These are phyloP conservation scores for Columba guinea DNA, from an alignment of 2,797 vertebrate species.

Conservation along the genomic window DNA sequence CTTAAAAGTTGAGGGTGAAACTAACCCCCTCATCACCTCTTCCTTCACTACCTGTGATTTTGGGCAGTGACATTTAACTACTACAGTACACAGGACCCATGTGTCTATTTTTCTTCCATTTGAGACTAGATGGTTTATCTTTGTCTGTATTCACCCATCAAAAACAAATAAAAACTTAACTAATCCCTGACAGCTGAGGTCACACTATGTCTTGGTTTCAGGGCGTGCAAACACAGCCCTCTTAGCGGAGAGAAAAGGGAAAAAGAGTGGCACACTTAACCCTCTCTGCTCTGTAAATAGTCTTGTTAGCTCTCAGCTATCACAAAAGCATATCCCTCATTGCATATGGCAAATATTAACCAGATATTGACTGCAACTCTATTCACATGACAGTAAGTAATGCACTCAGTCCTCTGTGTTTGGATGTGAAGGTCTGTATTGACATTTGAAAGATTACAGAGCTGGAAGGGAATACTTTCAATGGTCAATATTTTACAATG, in stretches of 20 bases:
- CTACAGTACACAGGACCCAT: background rate
- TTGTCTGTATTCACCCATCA: slow-evolving; percentile 27
- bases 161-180: slow-evolving; percentile 45
- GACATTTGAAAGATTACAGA: slow-evolving; percentile 29
- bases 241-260: slow-evolving; percentile 7
- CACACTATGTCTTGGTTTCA: slow-evolving; percentile 21
- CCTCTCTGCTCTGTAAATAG: slow-evolving; percentile 50
- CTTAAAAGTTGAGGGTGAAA: background rate
- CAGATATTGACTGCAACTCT: slow-evolving; percentile 31
- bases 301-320: slow-evolving; percentile 51
- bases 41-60: background rate
- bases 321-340: slow-evolving; percentile 9
- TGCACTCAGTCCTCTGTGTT: background rate
- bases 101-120: slow-evolving; percentile 32
- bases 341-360: slow-evolving; percentile 68
- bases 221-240: slow-evolving; percentile 23
- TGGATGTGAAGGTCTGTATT: slow-evolving; percentile 15
- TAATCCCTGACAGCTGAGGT: slow-evolving; percentile 43
- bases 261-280: slow-evolving; percentile 21
- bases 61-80: background rate
- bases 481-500: background rate
- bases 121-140: slow-evolving; percentile 37
- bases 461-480: slow-evolving; percentile 19
- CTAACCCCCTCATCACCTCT: background rate
- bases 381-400: slow-evolving; percentile 28